Evolutionary conservation across 2,113 vertebrate genomes (phyloP), one percentile per base, ranked within the genome.

Genomic region (Chlorodrepanis virens): DNA sequence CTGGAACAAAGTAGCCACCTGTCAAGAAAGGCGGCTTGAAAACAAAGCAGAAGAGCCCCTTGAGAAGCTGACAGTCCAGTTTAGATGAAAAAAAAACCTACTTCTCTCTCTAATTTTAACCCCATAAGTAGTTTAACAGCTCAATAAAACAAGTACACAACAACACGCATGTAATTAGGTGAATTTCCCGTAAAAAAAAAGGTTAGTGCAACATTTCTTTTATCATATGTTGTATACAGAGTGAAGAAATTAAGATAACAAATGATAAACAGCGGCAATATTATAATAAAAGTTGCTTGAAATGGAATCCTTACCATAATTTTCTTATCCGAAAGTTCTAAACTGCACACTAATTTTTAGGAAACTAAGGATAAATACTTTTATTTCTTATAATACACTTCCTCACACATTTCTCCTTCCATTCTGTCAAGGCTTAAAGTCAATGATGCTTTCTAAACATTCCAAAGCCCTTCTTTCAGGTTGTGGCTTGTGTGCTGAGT

Each of bases 1-100:
- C 70, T 98, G 98, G 98, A 96, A 82, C 39, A 97, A 96, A 14
- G 89, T 98, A 60, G 89, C 89, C 54, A 96, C 96, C 44, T 85
- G 77, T 74, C 96, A 95, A 54, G 98, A 98, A 90, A 97, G 89
- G 40, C 74, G 49, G n/a, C 78, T 94, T 9, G 57, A 92, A n/a
- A 96, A 87, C 21, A 87, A 91, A 79, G 78, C 25, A 27, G 49
- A 50, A 76, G 56, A 95, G 29, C 44, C 65, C 10, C 16, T 12
- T 33, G 87, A 97, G 56, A 97, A 96, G 93, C 68, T 98, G 64
- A 98, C 93, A 31, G 6, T 98, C 40, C 95, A 44, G 40, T 95
- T 98, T 14, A 97, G 96, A 98, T 98, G 88, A 97, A 60, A 52
- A 87, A 87, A 71, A 65, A 37, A 20, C 0, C 3, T 3, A n/a